A percentile compares a stretch with the other conserved stretches of the same genome.
These are phyloP conservation scores for Caenorhabditis latens DNA, from an alignment of 1,140 invertebrate genomes.

Conservation along the genomic window DNA sequence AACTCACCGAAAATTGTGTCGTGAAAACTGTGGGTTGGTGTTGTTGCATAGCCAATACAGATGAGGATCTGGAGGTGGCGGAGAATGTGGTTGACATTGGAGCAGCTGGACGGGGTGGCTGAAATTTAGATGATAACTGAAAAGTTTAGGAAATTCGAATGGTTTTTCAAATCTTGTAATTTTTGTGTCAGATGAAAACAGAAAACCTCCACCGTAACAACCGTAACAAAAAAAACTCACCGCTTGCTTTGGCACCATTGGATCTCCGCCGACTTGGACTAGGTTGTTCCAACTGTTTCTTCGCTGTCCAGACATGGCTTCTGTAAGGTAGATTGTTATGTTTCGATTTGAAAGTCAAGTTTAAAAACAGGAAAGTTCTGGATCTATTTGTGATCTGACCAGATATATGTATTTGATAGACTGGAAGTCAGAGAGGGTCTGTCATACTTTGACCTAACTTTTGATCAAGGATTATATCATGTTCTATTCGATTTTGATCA, in stretches of 20 bases:
- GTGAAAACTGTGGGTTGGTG: constrained; percentile 22
- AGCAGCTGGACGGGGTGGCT: constrained; percentile 36
- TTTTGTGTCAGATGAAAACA: too few species aligned
- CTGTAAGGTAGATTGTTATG: neutral
- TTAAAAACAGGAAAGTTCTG: too few species aligned
- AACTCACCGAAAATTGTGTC: constrained; percentile 20
- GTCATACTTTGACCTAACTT: too few species aligned
- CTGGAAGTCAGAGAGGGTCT: too few species aligned
- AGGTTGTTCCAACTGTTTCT: constrained; percentile 33
- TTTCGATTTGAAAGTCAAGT: too few species aligned
- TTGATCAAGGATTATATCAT: too few species aligned
- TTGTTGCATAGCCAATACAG: neutral
- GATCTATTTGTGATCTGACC: too few species aligned
- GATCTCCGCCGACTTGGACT: constrained; percentile 15
- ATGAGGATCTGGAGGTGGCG: neutral
- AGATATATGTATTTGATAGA: too few species aligned
- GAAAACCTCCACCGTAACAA: too few species aligned
- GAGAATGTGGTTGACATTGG: constrained; percentile 43
- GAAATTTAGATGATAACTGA: neutral
- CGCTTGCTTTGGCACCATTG: constrained; percentile 14
- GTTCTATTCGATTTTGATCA: too few species aligned
- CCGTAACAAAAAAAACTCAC: neutral
- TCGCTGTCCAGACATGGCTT: constrained; percentile 18
- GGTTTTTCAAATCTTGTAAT: neutral
- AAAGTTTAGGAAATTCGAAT: neutral